A percentile compares a stretch with the other conserved stretches of the same genome.
Evolutionary conservation across 2,888 invertebrate species (phyloP).

Genomic region (Euspilapteryx auroguttella): DNA sequence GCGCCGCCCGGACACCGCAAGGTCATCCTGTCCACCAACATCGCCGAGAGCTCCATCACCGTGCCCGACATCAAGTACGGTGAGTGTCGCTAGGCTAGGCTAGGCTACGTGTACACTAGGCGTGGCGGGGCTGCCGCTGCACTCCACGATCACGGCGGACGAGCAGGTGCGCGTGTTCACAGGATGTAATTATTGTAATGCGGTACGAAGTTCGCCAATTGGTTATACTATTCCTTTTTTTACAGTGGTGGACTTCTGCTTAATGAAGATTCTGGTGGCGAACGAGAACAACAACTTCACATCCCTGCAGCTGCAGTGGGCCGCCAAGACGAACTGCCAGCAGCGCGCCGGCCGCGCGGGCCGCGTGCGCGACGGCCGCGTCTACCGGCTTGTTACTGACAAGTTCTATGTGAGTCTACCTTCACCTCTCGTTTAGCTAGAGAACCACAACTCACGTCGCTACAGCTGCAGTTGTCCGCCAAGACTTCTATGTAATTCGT

Average conservation of each 20-base stretch:
- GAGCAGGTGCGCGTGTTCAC: too few species aligned
- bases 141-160: too few species aligned
- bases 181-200: too few species aligned
- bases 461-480: too few species aligned
- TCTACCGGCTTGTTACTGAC: conserved; percentile 77
- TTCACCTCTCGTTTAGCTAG: too few species aligned
- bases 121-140: too few species aligned
- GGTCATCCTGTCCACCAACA: conserved; percentile 87
- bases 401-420: conserved; percentile 58
- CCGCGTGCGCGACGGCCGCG: conserved; percentile 80
- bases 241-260: conserved; percentile 91
- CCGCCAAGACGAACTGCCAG: conserved; percentile 84
- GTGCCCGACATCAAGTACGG: conserved; percentile 86
- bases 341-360: conserved; percentile 93
- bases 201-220: too few species aligned
- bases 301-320: conserved; percentile 80
- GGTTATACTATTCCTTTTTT: too few species aligned
- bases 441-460: too few species aligned
- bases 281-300: conserved; percentile 79
- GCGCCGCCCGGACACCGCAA: conserved; percentile 72
- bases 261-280: conserved; percentile 79
- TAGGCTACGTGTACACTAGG: not conserved
- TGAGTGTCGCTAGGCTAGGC: conserved; percentile 17
- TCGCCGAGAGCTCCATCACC: conserved; percentile 91
- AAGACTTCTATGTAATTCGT: too few species aligned